Conservation (phyloP, 2,113 vertebrate genomes). For the Scalopus aquaticus region DNA sequence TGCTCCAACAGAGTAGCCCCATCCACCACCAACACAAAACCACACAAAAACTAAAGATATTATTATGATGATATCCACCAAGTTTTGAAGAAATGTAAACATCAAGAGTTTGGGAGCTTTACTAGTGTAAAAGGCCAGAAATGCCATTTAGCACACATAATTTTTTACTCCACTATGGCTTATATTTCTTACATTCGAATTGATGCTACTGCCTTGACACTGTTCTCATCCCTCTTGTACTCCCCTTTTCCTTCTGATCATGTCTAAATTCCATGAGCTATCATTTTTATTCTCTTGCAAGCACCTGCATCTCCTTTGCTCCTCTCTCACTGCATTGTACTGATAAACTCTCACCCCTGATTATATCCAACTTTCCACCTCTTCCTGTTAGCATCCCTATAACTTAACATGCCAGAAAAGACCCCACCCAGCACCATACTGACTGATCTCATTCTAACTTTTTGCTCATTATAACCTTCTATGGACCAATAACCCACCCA, state of each 20-base stretch:
- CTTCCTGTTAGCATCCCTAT: neutral
- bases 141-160: neutral
- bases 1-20: neutral
- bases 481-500: too few species aligned
- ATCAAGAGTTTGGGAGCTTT: neutral
- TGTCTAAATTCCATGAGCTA: neutral
- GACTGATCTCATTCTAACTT: neutral
- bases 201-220: neutral
- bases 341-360: too few species aligned
- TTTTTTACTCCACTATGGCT: neutral
- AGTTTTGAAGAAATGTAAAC: slow-evolving; percentile 9
- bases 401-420: neutral
- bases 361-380: neutral
- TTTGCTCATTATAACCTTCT: neutral
- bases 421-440: neutral
- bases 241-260: neutral
- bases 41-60: neutral
- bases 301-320: neutral
- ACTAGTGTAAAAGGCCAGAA: neutral
- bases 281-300: neutral
- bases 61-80: neutral
- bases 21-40: too few species aligned
- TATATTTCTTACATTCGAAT: neutral
- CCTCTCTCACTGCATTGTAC: neutral
- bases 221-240: neutral